These are phyloP conservation scores for Sphaeridia pumilis DNA, from an alignment of 2,888 invertebrate genomes.

Conservation along the genomic window DNA sequence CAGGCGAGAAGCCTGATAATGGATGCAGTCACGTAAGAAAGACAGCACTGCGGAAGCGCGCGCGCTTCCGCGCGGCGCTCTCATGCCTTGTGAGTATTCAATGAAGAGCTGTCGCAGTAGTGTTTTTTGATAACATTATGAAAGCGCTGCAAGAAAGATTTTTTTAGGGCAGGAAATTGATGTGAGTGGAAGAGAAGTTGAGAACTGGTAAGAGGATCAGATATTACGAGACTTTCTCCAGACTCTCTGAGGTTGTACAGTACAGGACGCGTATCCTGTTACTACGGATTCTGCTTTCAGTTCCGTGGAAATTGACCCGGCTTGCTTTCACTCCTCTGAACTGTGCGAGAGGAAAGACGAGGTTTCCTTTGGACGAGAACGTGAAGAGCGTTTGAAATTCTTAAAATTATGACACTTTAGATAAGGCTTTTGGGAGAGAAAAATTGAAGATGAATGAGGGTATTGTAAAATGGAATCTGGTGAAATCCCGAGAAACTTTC, in stretches of 20 bases:
- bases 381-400: constrained; percentile 17
- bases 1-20: not conserved
- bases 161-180: constrained; percentile 1
- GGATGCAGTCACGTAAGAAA: not conserved
- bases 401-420: constrained; percentile 18
- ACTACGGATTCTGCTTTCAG: not conserved
- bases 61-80: too few relatives aligned
- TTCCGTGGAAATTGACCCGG: not conserved
- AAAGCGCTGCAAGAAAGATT: not conserved
- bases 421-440: constrained; percentile 18
- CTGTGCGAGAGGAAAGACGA: not conserved
- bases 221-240: not conserved
- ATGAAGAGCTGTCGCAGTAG: too few relatives aligned
- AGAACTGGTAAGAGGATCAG: constrained; percentile 12
- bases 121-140: not conserved
- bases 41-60: not conserved
- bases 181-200: constrained; percentile 8
- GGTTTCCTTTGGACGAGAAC: not conserved
- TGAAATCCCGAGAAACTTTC: constrained; percentile 1
- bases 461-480: constrained; percentile 18
- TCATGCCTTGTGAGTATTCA: too few relatives aligned
- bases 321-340: not conserved
- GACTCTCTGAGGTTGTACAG: not conserved
- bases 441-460: constrained; percentile 20
- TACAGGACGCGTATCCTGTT: not conserved